Percentiles rank a stretch among this genome's conserved stretches.
Evolutionary conservation across 2,797 vertebrate genomes (phyloP).

Genomic region (Trachops cirrhosus): DNA sequence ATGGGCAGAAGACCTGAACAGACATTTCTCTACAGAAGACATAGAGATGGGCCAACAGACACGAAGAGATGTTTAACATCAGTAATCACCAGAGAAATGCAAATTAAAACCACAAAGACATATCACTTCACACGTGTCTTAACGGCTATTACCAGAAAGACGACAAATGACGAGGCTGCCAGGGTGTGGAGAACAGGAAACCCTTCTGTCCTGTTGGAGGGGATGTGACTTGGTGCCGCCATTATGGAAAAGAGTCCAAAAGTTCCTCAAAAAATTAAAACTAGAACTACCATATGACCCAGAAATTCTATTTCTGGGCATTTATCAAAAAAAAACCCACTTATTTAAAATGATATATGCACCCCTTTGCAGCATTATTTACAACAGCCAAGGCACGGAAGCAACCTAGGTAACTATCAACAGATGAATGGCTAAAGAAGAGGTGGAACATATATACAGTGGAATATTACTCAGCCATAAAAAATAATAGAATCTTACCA

Average conservation of each 20-base stretch:
- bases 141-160: background rate
- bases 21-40: background rate
- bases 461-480: background rate
- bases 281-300: background rate
- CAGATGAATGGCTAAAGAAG: background rate
- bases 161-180: background rate
- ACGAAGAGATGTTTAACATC: background rate
- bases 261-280: background rate
- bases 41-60: background rate
- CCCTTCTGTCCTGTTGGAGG: no score
- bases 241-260: background rate
- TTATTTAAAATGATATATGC: background rate
- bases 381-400: background rate
- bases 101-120: background rate
- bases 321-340: background rate
- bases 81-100: background rate
- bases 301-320: background rate
- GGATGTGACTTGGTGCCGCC: background rate
- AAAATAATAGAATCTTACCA: background rate
- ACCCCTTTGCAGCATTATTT: background rate
- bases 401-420: background rate
- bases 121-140: background rate
- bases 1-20: background rate
- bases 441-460: background rate
- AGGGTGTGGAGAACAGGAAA: background rate